These are phyloP conservation scores for Drosophila paramelanica DNA, from an alignment of 2,888 invertebrate genomes.

Conservation along the genomic window DNA sequence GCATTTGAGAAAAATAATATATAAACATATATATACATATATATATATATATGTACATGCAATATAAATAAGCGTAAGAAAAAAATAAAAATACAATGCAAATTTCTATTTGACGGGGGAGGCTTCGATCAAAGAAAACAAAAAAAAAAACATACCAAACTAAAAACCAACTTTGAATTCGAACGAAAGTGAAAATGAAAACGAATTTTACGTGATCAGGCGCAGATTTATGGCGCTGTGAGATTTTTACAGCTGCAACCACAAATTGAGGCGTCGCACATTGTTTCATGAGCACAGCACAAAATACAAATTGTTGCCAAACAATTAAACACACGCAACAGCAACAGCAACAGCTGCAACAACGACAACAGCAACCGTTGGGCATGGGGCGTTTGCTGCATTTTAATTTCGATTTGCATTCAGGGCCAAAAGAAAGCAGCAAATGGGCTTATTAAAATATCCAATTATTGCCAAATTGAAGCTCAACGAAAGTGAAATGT, in stretches of 20 bases:
- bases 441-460: slow-evolving; percentile 69
- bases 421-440: slow-evolving; percentile 74
- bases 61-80: background rate
- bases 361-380: slow-evolving; percentile 4
- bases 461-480: slow-evolving; percentile 79
- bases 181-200: slow-evolving; percentile 68
- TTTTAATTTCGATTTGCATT: slow-evolving; percentile 76
- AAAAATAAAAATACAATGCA: slow-evolving; percentile 35
- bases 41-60: slow-evolving; percentile 1
- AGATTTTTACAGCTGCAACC: slow-evolving; percentile 29
- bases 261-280: slow-evolving; percentile 39
- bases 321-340: slow-evolving; percentile 45
- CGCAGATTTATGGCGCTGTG: slow-evolving; percentile 57
- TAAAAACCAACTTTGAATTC: slow-evolving; percentile 40
- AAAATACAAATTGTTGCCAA: slow-evolving; percentile 43
- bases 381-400: slow-evolving; percentile 63
- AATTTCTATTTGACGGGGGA: slow-evolving; percentile 11
- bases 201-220: slow-evolving; percentile 61
- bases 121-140: too few relatives aligned
- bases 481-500: slow-evolving; percentile 75
- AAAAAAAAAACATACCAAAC: slow-evolving; percentile 26
- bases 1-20: slow-evolving; percentile 20
- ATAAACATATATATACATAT: slow-evolving; percentile 2
- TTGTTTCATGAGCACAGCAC: slow-evolving; percentile 44
- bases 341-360: background rate